Evolutionary conservation across 1,140 invertebrate genomes (phyloP).

Genomic region (Drosophila lini): DNA sequence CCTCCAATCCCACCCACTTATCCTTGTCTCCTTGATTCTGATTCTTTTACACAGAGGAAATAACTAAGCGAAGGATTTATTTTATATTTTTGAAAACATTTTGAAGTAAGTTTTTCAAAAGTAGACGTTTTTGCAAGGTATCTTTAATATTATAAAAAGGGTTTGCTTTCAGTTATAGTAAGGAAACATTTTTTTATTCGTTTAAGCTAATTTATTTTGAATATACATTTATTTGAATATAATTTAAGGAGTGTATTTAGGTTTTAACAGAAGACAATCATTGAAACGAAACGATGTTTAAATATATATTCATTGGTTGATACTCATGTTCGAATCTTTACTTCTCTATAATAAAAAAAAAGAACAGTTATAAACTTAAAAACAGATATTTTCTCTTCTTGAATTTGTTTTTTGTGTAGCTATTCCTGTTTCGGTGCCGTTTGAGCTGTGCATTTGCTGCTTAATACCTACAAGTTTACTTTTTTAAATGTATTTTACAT

Average conservation of each 20-base stretch:
- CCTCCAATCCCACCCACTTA: slow-evolving; percentile 43
- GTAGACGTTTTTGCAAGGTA: too few relatives aligned
- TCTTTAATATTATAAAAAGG: too few relatives aligned
- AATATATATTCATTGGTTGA: not conserved
- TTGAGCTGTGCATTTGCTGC: slow-evolving; percentile 54
- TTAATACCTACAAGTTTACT: slow-evolving; percentile 81
- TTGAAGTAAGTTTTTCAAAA: not conserved
- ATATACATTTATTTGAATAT: not conserved
- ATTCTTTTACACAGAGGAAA: not conserved
- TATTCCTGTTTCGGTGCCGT: not conserved
- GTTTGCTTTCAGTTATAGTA: not conserved
- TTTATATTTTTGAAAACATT: not conserved
- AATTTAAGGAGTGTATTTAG: not conserved
- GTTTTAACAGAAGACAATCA: not conserved
- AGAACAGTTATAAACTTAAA: not conserved
- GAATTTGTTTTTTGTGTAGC: not conserved
- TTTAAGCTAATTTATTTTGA: not conserved
- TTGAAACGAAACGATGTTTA: not conserved
- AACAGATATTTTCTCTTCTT: not conserved
- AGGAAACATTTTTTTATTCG: not conserved
- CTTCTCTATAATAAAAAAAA: not conserved
- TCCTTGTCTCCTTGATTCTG: slow-evolving; percentile 43
- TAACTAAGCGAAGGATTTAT: not conserved
- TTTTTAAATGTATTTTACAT: slow-evolving; percentile 82
- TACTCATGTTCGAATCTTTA: too few relatives aligned